Percentiles rank a stretch among this genome's conserved stretches.
These are phyloP conservation scores for Vandiemenella viatica DNA, from an alignment of 2,888 invertebrate species.

Conservation along the genomic window DNA sequence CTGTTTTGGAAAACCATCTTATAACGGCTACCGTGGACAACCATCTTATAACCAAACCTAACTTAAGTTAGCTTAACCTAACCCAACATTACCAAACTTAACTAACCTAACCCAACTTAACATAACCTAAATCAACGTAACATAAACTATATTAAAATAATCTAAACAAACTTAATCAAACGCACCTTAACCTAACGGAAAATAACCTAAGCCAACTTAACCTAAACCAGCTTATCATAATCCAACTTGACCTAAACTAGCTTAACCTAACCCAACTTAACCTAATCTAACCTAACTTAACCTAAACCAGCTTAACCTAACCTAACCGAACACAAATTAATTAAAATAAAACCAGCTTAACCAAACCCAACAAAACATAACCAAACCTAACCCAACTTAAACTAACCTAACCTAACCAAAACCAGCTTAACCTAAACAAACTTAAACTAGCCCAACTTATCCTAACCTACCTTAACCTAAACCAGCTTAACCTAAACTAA, in stretches of 20 bases:
- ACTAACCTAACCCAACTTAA: no score
- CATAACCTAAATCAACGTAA: no score
- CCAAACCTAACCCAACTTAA: conserved; percentile 3
- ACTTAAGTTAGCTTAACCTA: no score
- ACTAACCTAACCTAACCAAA: conserved; percentile 1
- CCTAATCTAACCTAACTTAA: neutral
- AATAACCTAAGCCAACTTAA: no score
- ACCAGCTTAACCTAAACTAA: conserved; percentile 1
- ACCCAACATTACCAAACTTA: no score
- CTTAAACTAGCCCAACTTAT: neutral
- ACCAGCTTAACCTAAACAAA: conserved; percentile 2
- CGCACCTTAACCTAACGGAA: no score
- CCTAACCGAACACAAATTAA: neutral
- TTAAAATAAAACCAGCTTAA: neutral
- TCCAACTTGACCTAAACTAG: neutral
- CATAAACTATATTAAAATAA: no score
- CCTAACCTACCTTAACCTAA: conserved; percentile 2
- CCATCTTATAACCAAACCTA: no score
- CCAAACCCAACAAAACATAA: conserved; percentile 1
- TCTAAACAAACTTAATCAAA: no score
- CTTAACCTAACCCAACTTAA: neutral
- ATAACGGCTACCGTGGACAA: no score
- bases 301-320: conserved; percentile 1
- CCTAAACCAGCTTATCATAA: no score
- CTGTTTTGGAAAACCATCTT: no score